These are phyloP conservation scores for Megalurothrips usitatus DNA, from an alignment of 2,888 invertebrate species.

Conservation along the genomic window DNA sequence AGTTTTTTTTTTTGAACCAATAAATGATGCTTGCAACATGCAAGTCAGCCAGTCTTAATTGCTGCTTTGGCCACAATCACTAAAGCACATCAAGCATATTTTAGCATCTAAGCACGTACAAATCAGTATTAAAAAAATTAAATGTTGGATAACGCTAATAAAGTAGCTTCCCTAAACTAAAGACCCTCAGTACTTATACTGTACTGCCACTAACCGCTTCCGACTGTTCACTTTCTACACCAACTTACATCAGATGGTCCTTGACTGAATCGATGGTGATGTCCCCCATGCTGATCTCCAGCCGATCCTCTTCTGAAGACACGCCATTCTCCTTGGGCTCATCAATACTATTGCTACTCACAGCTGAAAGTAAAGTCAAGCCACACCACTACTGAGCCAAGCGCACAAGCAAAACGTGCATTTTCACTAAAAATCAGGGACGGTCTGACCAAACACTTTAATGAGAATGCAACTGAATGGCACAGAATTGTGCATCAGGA, in stretches of 20 bases:
- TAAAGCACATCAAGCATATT: no score
- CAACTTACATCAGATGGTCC: conserved; percentile 62
- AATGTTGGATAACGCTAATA: neutral
- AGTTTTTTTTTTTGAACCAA: no score
- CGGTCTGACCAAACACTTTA: neutral
- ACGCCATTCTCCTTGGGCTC: conserved; percentile 49
- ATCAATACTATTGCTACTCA: conserved; percentile 14
- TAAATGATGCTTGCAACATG: no score
- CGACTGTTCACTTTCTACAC: no score
- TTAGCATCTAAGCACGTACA: no score
- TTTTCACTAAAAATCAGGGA: neutral
- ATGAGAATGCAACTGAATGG: neutral
- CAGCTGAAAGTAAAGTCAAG: neutral
- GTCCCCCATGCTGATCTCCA: conserved; percentile 62
- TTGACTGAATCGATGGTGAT: conserved; percentile 93
- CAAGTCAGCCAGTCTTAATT: no score
- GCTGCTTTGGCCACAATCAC: no score
- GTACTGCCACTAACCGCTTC: neutral
- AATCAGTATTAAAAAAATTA: neutral
- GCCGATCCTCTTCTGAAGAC: conserved; percentile 44
- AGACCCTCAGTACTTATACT: neutral
- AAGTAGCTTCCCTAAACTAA: neutral
- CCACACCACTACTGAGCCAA: conserved; percentile 24
- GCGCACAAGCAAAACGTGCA: neutral
- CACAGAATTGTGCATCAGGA: neutral